Evolutionary conservation across 2,113 vertebrate species (phyloP), one percentile per base, ranked within the genome.

Genomic region (Mesoclemmys tuberculata): DNA sequence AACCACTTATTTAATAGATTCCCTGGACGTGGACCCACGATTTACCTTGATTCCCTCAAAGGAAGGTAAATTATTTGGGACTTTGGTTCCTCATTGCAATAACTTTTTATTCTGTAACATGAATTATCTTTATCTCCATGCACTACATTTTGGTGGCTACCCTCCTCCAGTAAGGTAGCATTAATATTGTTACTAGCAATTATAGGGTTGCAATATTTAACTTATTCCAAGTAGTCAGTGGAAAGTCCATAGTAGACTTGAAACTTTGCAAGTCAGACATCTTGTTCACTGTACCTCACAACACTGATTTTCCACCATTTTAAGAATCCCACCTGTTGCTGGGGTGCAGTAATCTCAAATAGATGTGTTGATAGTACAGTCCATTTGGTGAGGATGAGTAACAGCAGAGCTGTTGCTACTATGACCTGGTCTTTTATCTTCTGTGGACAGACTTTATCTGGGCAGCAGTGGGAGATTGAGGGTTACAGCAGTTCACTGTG

Each of bases 131-230:
- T 84, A 92, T 93, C 95, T 97, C 93, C 91, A 95, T 96, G 97
- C 82, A 94, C 98, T 98, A 95, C 98, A 85, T 75, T 88, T 85
- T 74, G 95, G 55, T 4, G 77, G 93, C 91, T 68, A 51, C 83
- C 54, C 8, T 4, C 87, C 78, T 80, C 46, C 1, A 84, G 85
- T 31, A 77, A 71, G 81, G 83, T 3, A 82, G 48, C 31, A 35
- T 82, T 55, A 29, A 92, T 46, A 77, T 95, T 80, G 92, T 88
- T 10, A 95, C 92, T 97, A 97, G 97, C 87, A 89, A 87, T 14
- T 74, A 92, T 95, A 94, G 95, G 91, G 94, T 95, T 96, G 64
- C 94, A 84, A 93, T 96, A 95, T 93, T 97, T 98, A 98, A 98
- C 97, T 98, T 98, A 98, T 97, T 97, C 94, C 68, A 71, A 19